These are phyloP conservation scores for Stichodactyla mertensii DNA, from an alignment of 64 coral and sea anemone species.

Conservation along the genomic window DNA sequence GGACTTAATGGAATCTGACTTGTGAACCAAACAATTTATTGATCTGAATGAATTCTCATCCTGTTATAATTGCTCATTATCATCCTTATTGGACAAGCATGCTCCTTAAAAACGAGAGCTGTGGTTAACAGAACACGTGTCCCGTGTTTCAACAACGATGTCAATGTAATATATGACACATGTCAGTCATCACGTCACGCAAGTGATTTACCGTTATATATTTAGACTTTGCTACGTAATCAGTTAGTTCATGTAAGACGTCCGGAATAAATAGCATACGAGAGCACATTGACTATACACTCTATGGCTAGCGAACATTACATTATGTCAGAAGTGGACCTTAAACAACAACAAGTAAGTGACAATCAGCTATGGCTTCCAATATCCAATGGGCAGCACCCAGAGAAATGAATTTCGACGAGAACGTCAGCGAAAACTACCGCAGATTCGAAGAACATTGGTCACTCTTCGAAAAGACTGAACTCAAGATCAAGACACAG, in stretches of 20 bases:
- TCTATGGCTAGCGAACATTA: not conserved
- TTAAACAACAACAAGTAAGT: not conserved
- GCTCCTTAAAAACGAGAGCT: not conserved
- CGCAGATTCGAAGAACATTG: slow-evolving; percentile 52
- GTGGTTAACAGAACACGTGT: not conserved
- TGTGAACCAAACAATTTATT: not conserved
- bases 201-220: no score
- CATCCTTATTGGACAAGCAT: slow-evolving; percentile 5
- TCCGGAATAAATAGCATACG: no score
- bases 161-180: not conserved
- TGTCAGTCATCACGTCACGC: no score
- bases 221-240: no score
- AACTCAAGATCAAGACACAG: slow-evolving; percentile 26
- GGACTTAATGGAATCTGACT: not conserved
- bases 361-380: slow-evolving; percentile 10
- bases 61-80: not conserved
- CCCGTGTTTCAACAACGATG: not conserved
- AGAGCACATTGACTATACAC: no score
- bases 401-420: slow-evolving; percentile 27
- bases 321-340: slow-evolving; percentile 61
- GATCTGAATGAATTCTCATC: not conserved
- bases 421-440: slow-evolving; percentile 60
- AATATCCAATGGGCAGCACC: slow-evolving; percentile 48
- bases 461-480: slow-evolving; percentile 54
- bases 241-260: no score